A percentile compares a stretch with the other conserved stretches of the same genome.
Conservation (phyloP, 2,797 vertebrate species). For the Enteromius paludinosus region DNA sequence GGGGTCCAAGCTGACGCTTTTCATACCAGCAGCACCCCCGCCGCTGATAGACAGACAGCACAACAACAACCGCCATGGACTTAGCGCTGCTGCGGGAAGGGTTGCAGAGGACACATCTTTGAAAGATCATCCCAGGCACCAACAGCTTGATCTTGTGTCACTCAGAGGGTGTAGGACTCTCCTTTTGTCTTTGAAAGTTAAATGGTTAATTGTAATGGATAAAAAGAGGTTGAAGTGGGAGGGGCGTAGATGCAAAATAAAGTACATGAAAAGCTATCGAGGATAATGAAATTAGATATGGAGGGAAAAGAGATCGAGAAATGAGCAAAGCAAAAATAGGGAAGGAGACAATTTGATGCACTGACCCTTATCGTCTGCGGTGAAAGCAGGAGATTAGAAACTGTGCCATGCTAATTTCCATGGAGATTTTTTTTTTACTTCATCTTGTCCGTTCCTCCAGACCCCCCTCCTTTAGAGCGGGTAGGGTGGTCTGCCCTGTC, state of each 20-base stretch:
- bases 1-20: slow-evolving; percentile 71
- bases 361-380: slow-evolving; percentile 93
- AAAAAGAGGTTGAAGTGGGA: slow-evolving; percentile 77
- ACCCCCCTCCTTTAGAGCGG: slow-evolving; percentile 80
- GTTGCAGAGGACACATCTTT: slow-evolving; percentile 76
- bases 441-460: slow-evolving; percentile 84
- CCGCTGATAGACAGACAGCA: slow-evolving; percentile 73
- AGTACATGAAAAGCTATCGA: slow-evolving; percentile 77
- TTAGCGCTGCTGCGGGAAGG: slow-evolving; percentile 64
- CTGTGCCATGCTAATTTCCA: slow-evolving; percentile 99
- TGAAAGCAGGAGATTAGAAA: slow-evolving; percentile 98
- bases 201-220: slow-evolving; percentile 83
- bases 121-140: slow-evolving; percentile 77
- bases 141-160: slow-evolving; percentile 82
- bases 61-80: slow-evolving; percentile 67
- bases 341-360: slow-evolving; percentile 85
- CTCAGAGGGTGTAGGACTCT: slow-evolving; percentile 72
- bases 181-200: slow-evolving; percentile 82
- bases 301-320: slow-evolving; percentile 62
- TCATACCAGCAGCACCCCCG: slow-evolving; percentile 65
- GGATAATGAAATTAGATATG: slow-evolving; percentile 92
- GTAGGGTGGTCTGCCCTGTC: slow-evolving; percentile 93
- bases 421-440: slow-evolving; percentile 94
- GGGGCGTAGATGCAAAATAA: slow-evolving; percentile 74
- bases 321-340: slow-evolving; percentile 70